Percentiles rank a stretch among this genome's conserved stretches.
Evolutionary conservation across 2,113 vertebrate species (phyloP).

Genomic region (Alligator mississippiensis): DNA sequence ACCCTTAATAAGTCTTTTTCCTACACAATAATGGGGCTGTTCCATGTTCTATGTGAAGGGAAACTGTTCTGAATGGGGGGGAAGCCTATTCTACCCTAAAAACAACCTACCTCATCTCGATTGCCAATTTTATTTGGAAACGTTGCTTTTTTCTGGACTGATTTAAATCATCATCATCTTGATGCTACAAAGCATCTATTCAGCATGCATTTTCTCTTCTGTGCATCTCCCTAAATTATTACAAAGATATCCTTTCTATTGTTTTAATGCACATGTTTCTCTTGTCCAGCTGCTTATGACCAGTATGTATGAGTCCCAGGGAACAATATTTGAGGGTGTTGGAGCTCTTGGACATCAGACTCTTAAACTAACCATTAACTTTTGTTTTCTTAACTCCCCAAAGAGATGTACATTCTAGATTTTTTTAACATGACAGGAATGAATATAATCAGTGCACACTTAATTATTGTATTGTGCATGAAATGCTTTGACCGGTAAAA

Average conservation of each 20-base stretch:
- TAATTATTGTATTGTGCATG: no score
- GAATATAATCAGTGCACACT: neutral
- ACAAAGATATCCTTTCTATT: neutral
- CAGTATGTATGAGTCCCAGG: no score
- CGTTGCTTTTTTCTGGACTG: neutral
- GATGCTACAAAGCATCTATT: neutral
- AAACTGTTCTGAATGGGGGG: accelerated
- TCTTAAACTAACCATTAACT: neutral
- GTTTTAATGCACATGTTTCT: neutral
- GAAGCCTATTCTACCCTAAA: neutral
- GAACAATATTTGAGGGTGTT: no score
- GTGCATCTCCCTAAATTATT: no score
- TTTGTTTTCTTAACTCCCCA: neutral
- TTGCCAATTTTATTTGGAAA: neutral
- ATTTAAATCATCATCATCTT: neutral
- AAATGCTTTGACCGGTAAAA: no score
- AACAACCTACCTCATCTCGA: neutral
- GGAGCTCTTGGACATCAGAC: no score
- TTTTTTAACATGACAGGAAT: neutral
- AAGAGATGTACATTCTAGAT: neutral
- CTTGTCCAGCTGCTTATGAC: no score
- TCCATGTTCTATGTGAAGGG: neutral
- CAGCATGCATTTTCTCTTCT: no score
- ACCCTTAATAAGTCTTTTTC: neutral
- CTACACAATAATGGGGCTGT: neutral